phyloP scores from a whole-genome alignment of 2,888 invertebrate genomes.

The Eupithecia dodoneata region DNA sequence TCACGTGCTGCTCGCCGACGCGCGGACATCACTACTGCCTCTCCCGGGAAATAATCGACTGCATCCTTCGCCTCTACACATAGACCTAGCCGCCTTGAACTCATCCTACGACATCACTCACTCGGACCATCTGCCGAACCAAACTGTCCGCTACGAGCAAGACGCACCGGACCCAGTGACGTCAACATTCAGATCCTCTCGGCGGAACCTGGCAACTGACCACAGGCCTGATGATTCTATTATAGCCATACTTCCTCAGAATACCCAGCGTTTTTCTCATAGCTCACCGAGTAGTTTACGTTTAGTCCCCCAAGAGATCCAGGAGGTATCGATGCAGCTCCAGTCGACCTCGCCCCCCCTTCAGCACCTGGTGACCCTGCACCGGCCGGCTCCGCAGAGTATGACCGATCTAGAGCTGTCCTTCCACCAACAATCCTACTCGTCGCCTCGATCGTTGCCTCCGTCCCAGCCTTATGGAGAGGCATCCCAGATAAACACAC shows the following conservation, averaged over 20 bases:
- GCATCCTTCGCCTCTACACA: background rate
- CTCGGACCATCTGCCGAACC: background rate
- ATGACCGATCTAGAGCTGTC: conserved; percentile 22
- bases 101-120: background rate
- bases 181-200: background rate
- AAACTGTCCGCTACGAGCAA: background rate
- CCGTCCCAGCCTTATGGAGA: background rate
- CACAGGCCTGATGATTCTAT: background rate
- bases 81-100: background rate
- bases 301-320: conserved; percentile 4
- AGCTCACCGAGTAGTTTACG: background rate
- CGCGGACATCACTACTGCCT: background rate
- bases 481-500: conserved; percentile 6
- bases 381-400: conserved; percentile 6
- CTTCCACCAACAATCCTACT: conserved; percentile 22
- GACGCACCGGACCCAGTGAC: background rate
- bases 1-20: background rate
- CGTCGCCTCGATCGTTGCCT: background rate
- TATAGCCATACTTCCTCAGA: background rate
- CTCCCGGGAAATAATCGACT: background rate
- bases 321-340: conserved; percentile 21
- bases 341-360: background rate
- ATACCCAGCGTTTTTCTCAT: background rate
- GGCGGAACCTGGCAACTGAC: background rate
- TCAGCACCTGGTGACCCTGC: conserved; percentile 23